Percentiles rank a stretch among this genome's conserved stretches.
These are phyloP conservation scores for Eulemur rufifrons DNA, from an alignment of 2,113 vertebrate genomes.

Conservation along the genomic window DNA sequence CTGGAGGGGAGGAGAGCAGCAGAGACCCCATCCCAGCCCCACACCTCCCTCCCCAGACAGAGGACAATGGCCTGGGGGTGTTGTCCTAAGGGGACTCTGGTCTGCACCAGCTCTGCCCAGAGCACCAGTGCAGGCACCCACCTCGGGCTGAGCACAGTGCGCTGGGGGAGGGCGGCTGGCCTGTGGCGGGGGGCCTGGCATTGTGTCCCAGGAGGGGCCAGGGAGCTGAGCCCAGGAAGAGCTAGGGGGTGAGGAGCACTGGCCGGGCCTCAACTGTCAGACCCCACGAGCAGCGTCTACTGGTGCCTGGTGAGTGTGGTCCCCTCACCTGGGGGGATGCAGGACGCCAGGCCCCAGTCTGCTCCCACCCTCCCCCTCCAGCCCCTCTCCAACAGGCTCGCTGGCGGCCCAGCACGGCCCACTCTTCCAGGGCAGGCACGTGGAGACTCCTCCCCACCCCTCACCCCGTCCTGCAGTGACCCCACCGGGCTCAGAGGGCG, in stretches of 20 bases:
- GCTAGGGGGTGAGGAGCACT: background rate
- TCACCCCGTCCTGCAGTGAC: background rate
- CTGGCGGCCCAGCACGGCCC: background rate
- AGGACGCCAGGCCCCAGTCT: background rate
- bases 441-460: background rate
- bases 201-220: background rate
- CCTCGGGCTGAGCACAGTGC: background rate
- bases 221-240: background rate
- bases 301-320: background rate
- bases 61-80: background rate
- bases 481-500: rapidly evolving
- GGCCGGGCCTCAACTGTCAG: background rate
- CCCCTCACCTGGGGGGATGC: background rate
- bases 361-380: background rate
- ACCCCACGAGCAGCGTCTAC: background rate
- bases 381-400: background rate
- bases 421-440: no score
- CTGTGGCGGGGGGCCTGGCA: no score
- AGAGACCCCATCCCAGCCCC: background rate
- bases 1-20: background rate
- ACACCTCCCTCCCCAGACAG: no score
- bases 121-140: background rate
- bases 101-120: background rate
- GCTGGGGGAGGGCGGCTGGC: no score
- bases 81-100: background rate